phyloP scores from a whole-genome alignment of 2,888 invertebrate genomes.

The Orchesella flavescens region DNA sequence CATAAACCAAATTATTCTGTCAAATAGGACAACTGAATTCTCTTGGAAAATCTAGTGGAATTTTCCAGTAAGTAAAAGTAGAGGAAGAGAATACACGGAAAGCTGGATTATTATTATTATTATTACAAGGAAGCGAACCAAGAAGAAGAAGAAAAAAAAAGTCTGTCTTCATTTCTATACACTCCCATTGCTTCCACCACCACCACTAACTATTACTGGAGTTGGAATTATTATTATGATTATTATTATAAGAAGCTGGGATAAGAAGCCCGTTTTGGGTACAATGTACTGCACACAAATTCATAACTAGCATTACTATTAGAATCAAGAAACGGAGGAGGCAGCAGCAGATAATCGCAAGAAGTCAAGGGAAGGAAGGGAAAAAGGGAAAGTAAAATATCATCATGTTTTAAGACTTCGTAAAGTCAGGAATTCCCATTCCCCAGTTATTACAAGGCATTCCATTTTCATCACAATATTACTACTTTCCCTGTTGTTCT shows the following conservation, averaged over 20 bases:
- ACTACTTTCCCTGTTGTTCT: conserved; percentile 5
- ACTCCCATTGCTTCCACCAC: background rate
- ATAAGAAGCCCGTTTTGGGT: background rate
- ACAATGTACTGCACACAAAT: conserved; percentile 2
- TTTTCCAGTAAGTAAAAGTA: conserved; percentile 31
- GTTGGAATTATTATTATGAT: conserved; percentile 47
- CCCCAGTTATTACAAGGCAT: conserved; percentile 44
- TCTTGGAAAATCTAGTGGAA: conserved; percentile 53
- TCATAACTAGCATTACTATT: conserved; percentile 26
- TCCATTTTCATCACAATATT: conserved; percentile 40
- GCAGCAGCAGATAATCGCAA: conserved; percentile 39
- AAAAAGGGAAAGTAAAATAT: conserved; percentile 40
- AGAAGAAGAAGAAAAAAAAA: conserved; percentile 5
- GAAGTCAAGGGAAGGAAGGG: conserved; percentile 10
- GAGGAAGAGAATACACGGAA: background rate
- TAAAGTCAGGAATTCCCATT: conserved; percentile 42
- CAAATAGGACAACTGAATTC: conserved; percentile 60
- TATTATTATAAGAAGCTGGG: conserved; percentile 37
- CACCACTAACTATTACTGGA: background rate
- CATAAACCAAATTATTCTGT: conserved; percentile 62
- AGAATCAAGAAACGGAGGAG: conserved; percentile 11
- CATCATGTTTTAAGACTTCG: conserved; percentile 34
- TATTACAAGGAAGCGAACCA: background rate
- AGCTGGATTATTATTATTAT: conserved; percentile 32
- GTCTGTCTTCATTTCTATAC: background rate